Percentiles rank a stretch among this genome's conserved stretches.
These are phyloP conservation scores for Aleadryas rufinucha DNA, from an alignment of 2,113 vertebrate genomes.

Conservation along the genomic window DNA sequence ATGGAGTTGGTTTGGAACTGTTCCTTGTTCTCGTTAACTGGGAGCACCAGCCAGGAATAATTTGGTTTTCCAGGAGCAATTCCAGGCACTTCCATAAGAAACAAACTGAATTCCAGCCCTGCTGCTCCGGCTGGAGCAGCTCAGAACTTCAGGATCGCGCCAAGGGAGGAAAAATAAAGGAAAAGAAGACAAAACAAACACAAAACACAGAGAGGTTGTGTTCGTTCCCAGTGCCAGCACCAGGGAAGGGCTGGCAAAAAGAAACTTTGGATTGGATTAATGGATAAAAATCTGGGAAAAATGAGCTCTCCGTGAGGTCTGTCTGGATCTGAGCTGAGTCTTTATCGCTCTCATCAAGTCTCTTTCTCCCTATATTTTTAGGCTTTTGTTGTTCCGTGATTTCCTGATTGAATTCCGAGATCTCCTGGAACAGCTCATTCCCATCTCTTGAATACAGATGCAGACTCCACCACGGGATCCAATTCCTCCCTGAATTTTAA, in stretches of 20 bases:
- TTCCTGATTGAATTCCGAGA: slow-evolving; percentile 36
- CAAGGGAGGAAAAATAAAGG: fast-evolving
- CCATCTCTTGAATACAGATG: slow-evolving; percentile 62
- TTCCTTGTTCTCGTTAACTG: neutral
- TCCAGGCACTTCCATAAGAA: neutral
- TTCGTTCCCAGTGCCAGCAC: neutral
- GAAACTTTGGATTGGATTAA: neutral
- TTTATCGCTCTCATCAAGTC: slow-evolving; percentile 23
- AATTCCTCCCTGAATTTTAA: slow-evolving; percentile 63
- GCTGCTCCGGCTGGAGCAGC: neutral
- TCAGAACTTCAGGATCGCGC: neutral
- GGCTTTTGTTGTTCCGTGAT: slow-evolving; percentile 48
- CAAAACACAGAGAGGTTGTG: fast-evolving
- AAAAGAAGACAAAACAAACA: neutral
- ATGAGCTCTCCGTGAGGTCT: neutral
- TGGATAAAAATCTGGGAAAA: neutral
- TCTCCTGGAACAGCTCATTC: slow-evolving; percentile 27
- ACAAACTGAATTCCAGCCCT: neutral
- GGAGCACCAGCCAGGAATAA: neutral
- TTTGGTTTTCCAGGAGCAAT: neutral
- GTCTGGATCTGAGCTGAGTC: neutral
- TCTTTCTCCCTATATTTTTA: slow-evolving; percentile 16
- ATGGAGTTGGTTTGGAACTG: fast-evolving
- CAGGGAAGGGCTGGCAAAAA: neutral
- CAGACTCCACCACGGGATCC: slow-evolving; percentile 20